Evolutionary conservation across 92 coral and sea anemone genomes (phyloP).

Genomic region (Bergia puertoricense): DNA sequence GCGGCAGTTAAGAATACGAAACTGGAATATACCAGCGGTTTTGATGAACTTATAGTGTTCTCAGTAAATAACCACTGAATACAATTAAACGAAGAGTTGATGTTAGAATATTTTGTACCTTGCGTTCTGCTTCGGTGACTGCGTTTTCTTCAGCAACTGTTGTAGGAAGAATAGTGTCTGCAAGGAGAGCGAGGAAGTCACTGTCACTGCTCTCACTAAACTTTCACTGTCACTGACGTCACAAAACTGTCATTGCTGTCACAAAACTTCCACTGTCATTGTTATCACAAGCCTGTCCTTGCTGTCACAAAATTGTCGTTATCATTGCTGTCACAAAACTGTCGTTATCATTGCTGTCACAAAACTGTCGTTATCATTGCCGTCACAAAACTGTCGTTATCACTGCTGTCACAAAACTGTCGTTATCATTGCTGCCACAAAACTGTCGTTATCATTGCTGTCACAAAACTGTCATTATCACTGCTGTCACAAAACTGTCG

Average conservation of each 20-base stretch:
- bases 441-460: no score
- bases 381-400: no score
- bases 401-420: no score
- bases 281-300: not conserved
- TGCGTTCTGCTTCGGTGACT: slow-evolving; percentile 71
- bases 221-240: not conserved
- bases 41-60: not conserved
- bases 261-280: not conserved
- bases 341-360: no score
- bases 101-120: slow-evolving; percentile 50
- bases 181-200: not conserved
- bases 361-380: no score
- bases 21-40: not conserved
- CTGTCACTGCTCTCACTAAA: not conserved
- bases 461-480: no score
- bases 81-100: not conserved
- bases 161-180: slow-evolving; percentile 85
- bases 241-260: not conserved
- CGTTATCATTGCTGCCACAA: no score
- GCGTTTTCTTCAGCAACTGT: slow-evolving; percentile 78
- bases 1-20: no score
- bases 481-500: no score
- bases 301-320: not conserved
- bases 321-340: not conserved
- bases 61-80: not conserved